Conservation (phyloP, 2,113 vertebrate genomes). For the Neopipo cinnamomea region DNA sequence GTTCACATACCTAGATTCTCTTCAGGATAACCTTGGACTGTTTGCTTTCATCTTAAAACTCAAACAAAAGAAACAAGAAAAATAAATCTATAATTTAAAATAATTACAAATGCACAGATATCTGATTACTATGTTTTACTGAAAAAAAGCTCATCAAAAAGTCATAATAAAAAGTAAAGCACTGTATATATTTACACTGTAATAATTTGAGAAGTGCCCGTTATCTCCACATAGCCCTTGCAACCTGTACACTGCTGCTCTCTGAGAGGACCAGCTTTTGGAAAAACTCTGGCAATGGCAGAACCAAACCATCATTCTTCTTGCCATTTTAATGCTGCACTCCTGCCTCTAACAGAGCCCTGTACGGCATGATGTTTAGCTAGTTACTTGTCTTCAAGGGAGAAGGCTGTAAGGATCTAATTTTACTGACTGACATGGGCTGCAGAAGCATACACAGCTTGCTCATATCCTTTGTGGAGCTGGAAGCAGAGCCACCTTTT, state of each 20-base stretch:
- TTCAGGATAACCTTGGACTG: conserved; percentile 30
- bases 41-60: conserved; percentile 58
- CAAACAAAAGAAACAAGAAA: neutral
- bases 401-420: conserved; percentile 63
- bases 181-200: neutral
- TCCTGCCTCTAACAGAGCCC: neutral
- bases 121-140: neutral
- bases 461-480: conserved; percentile 59
- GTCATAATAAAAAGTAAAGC: neutral
- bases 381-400: conserved; percentile 36
- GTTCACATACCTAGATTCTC: neutral
- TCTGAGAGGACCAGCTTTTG: neutral
- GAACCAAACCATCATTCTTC: neutral
- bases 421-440: conserved; percentile 64
- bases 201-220: neutral
- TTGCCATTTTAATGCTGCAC: neutral
- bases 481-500: conserved; percentile 42
- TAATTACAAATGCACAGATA: neutral
- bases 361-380: conserved; percentile 22
- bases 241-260: neutral
- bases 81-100: conserved; percentile 15
- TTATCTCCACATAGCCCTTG: neutral
- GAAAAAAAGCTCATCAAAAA: conserved; percentile 5
- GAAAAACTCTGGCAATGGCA: neutral
- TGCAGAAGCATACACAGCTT: conserved; percentile 55